phyloP scores from a whole-genome alignment of 2,797 vertebrate genomes.

The Cheirogaleus major region DNA sequence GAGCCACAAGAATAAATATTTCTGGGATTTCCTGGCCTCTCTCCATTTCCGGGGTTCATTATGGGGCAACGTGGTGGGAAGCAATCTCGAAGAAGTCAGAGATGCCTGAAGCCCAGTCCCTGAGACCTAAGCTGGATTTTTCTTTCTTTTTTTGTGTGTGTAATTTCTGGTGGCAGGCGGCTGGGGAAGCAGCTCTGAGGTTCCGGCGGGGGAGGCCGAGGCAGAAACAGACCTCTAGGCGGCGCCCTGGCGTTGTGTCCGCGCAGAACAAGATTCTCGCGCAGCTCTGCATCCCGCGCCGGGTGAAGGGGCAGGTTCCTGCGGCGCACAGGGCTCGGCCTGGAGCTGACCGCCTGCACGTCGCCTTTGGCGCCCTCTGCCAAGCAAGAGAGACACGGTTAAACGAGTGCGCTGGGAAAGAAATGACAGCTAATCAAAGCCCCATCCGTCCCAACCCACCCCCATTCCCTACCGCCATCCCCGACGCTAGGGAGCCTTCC shows the following conservation, averaged over 20 bases:
- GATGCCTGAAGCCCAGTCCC: neutral
- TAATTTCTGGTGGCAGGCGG: conserved; percentile 69
- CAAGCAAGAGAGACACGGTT: conserved; percentile 70
- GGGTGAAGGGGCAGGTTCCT: conserved; percentile 46
- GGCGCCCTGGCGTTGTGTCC: conserved; percentile 86
- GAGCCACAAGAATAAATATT: conserved; percentile 1
- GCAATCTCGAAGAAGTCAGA: conserved; percentile 51
- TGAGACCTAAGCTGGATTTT: conserved; percentile 30
- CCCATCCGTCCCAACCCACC: neutral
- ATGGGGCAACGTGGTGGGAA: too few species aligned
- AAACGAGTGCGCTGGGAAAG: conserved; percentile 45
- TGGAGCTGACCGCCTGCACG: conserved; percentile 51
- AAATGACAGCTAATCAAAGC: neutral
- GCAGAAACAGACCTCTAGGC: conserved; percentile 85
- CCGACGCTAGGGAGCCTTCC: neutral
- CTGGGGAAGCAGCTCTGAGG: conserved; percentile 74
- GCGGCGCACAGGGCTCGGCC: conserved; percentile 57
- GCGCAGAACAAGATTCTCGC: conserved; percentile 63
- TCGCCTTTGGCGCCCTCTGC: conserved; percentile 76
- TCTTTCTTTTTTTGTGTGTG: conserved; percentile 49
- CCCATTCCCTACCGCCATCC: neutral
- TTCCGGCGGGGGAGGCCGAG: conserved; percentile 60
- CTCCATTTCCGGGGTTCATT: neutral
- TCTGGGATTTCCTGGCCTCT: neutral
- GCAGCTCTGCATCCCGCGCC: conserved; percentile 39